phyloP scores from a whole-genome alignment of 2,113 vertebrate genomes.

The Cyanoramphus novaezelandiae region DNA sequence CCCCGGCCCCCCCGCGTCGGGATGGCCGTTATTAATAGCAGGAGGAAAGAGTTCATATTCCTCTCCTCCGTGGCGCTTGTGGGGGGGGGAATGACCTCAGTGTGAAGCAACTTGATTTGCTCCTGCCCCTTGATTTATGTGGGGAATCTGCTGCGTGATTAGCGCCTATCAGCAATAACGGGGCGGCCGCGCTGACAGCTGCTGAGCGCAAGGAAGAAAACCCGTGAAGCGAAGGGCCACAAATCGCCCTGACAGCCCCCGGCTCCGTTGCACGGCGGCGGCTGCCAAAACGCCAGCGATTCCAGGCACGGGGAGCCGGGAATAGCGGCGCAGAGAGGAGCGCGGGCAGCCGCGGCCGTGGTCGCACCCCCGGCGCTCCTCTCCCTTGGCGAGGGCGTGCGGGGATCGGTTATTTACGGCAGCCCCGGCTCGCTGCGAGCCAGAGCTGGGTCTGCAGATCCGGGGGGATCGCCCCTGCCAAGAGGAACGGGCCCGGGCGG shows the following conservation, averaged over 20 bases:
- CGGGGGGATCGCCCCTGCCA: not conserved
- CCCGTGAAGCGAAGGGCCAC: constrained; percentile 74
- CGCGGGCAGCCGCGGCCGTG: not conserved
- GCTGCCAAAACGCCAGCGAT: constrained; percentile 77
- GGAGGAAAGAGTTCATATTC: not conserved
- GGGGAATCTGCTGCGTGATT: constrained; percentile 76
- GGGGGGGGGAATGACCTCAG: constrained; percentile 19
- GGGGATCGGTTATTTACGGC: not conserved
- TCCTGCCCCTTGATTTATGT: constrained; percentile 70
- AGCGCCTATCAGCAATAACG: constrained; percentile 79
- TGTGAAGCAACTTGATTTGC: constrained; percentile 39
- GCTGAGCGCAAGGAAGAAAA: constrained; percentile 76
- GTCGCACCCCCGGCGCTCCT: not conserved
- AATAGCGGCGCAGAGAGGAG: not conserved
- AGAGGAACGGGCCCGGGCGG: accelerated
- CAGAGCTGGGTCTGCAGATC: not conserved
- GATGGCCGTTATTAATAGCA: constrained; percentile 7
- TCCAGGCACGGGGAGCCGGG: constrained; percentile 48
- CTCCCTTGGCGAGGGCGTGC: not conserved
- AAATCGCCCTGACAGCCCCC: constrained; percentile 77
- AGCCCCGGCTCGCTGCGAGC: not conserved
- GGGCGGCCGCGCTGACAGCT: constrained; percentile 68
- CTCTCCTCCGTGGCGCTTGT: not conserved
- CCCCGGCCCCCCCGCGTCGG: not conserved
- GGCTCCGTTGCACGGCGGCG: constrained; percentile 73